These are phyloP conservation scores for Chaunax sp. DNA, from an alignment of 2,797 vertebrate genomes.

Conservation along the genomic window DNA sequence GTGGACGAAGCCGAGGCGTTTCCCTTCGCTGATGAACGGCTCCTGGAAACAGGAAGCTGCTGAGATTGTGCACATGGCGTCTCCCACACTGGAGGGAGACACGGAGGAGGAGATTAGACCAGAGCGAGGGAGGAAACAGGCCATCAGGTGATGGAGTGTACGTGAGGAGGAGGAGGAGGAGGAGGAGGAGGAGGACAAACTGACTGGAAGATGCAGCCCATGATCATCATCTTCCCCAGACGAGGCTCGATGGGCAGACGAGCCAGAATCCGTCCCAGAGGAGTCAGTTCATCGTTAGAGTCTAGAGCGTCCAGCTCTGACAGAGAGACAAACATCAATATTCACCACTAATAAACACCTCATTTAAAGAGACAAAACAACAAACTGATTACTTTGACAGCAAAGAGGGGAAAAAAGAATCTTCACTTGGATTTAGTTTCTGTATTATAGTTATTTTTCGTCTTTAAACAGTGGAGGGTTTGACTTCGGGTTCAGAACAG, in stretches of 20 bases:
- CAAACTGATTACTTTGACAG: no score
- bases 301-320: constrained; percentile 95
- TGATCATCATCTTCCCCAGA: constrained; percentile 99
- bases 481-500: no score
- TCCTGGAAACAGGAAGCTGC: constrained; percentile 95
- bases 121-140: fast-evolving
- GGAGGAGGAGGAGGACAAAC: constrained; percentile 27
- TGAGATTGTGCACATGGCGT: constrained; percentile 94
- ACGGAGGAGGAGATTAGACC: fast-evolving
- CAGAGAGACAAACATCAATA: background rate
- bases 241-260: constrained; percentile 95
- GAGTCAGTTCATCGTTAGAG: constrained; percentile 93
- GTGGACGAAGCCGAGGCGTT: constrained; percentile 92
- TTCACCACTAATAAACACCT: constrained; percentile 6
- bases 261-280: constrained; percentile 93
- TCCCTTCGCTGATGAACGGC: constrained; percentile 94
- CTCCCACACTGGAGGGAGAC: constrained; percentile 88
- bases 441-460: no score
- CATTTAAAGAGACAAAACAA: no score
- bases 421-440: no score
- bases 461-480: no score
- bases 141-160: fast-evolving
- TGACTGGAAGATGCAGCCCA: constrained; percentile 97
- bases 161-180: no score
- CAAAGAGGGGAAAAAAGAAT: no score